Conservation (phyloP, 1,140 invertebrate species). For the Conus betulinus region DNA sequence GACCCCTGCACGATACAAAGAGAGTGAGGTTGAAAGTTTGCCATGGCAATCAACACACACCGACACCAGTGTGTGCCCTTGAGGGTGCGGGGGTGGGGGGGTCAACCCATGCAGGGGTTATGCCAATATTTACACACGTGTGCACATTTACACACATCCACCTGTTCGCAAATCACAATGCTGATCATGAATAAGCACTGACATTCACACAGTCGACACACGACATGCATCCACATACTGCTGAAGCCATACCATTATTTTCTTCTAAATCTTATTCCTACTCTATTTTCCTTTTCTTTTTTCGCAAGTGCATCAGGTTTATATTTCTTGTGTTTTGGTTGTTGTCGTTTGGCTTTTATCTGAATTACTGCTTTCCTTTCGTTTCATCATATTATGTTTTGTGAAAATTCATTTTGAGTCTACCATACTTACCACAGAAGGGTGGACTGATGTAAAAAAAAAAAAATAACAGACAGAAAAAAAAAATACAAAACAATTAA, state of each 20-base stretch:
- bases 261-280: background rate
- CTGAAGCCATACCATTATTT: too few relatives aligned
- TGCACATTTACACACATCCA: background rate
- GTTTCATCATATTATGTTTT: background rate
- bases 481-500: slow-evolving; percentile 16
- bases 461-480: slow-evolving; percentile 34
- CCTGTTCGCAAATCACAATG: too few relatives aligned
- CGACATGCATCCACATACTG: too few relatives aligned
- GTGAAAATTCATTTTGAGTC: background rate
- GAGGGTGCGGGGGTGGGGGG: background rate
- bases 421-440: slow-evolving; percentile 28
- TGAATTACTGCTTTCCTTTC: background rate
- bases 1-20: slow-evolving; percentile 72
- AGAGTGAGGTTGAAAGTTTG: background rate
- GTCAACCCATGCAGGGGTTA: slow-evolving; percentile 21
- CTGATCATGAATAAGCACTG: too few relatives aligned
- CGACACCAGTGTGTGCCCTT: slow-evolving; percentile 34
- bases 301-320: background rate
- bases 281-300: background rate
- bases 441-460: slow-evolving; percentile 24
- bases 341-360: background rate
- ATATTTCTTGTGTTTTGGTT: background rate
- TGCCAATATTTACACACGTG: background rate
- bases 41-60: slow-evolving; percentile 19
- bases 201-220: too few relatives aligned